Evolutionary conservation across 2,797 vertebrate species (phyloP).

Genomic region (Catostomus latipinnis): DNA sequence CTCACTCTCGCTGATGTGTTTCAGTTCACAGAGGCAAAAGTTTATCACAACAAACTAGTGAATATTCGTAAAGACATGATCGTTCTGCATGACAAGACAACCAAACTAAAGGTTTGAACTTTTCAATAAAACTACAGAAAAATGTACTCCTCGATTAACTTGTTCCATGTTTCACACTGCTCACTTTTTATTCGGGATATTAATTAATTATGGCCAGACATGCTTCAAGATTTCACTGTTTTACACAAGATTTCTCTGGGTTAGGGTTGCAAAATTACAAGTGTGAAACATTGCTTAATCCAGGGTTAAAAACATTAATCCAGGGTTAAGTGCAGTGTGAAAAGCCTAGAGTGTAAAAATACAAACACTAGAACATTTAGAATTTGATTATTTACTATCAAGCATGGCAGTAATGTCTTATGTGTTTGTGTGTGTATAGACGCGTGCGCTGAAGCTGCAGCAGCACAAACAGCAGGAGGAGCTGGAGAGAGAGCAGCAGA

Average conservation of each 20-base stretch:
- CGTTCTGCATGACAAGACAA: conserved; percentile 91
- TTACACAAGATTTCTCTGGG: not conserved
- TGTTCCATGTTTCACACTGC: not conserved
- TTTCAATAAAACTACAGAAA: not conserved
- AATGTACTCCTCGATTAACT: conserved; percentile 62
- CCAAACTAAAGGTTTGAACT: conserved; percentile 85
- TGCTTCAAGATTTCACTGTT: too few relatives aligned
- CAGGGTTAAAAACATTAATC: too few relatives aligned
- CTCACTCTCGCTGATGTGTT: conserved; percentile 44
- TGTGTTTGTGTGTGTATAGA: conserved; percentile 73
- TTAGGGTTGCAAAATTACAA: not conserved
- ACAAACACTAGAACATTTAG: too few relatives aligned
- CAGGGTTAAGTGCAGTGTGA: too few relatives aligned
- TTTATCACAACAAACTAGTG: conserved; percentile 92
- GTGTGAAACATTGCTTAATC: too few relatives aligned
- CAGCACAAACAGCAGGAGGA: conserved; percentile 94
- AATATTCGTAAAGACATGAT: conserved; percentile 96
- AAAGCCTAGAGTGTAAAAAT: too few relatives aligned
- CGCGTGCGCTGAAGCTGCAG: conserved; percentile 91
- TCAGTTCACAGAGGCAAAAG: conserved; percentile 95
- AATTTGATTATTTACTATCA: too few relatives aligned
- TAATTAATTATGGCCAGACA: too few relatives aligned
- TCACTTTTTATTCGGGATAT: not conserved
- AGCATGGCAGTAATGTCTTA: not conserved
- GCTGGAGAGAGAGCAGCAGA: conserved; percentile 91